Evolutionary conservation across 2,113 vertebrate species (phyloP).

Genomic region (Urocitellus parryii): DNA sequence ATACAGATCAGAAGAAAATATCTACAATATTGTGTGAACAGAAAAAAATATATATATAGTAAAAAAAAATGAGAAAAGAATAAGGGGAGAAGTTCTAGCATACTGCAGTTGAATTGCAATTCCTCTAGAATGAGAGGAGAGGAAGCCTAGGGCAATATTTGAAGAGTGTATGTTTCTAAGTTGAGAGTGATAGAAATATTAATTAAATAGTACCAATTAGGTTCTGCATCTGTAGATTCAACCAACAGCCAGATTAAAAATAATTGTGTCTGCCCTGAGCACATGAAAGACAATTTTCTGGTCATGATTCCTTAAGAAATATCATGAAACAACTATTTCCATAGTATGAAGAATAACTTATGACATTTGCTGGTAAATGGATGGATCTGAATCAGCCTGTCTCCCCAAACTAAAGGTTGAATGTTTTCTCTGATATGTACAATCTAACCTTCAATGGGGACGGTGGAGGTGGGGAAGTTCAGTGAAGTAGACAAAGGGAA

Average conservation of each 20-base stretch:
- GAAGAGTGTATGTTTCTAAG: neutral
- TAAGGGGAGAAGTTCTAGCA: neutral
- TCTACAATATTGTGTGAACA: neutral
- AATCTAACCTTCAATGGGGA: too few species aligned
- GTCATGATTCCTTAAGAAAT: neutral
- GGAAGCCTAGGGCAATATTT: neutral
- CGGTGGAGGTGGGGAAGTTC: too few species aligned
- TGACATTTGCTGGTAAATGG: too few species aligned
- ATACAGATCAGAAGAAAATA: conserved; percentile 15
- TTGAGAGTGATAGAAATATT: neutral
- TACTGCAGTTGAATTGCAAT: neutral
- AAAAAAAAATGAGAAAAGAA: neutral
- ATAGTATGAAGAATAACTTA: neutral
- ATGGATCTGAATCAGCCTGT: too few species aligned
- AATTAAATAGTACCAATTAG: neutral
- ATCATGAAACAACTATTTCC: neutral
- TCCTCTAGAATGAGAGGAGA: neutral
- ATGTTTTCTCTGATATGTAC: too few species aligned
- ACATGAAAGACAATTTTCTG: neutral
- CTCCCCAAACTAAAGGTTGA: too few species aligned
- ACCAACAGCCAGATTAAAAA: neutral
- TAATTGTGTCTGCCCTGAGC: neutral
- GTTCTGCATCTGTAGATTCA: neutral
- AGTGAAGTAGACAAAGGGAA: too few species aligned
- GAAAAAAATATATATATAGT: neutral